phyloP scores from a whole-genome alignment of 2,113 vertebrate species.

The Mesoclemmys tuberculata region DNA sequence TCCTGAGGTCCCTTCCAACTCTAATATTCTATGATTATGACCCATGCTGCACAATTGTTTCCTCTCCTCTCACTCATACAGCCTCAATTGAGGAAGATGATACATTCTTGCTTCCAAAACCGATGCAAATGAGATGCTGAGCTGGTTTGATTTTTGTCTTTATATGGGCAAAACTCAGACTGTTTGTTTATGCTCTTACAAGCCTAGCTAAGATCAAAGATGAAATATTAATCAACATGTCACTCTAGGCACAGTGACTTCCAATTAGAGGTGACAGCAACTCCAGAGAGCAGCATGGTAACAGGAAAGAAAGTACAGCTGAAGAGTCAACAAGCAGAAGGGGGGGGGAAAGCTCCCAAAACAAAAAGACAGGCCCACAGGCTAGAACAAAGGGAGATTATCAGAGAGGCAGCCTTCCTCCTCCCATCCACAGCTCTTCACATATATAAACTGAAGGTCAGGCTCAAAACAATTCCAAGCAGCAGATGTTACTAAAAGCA shows the following conservation, averaged over 20 bases:
- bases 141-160: neutral
- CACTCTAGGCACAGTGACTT: neutral
- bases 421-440: neutral
- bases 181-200: neutral
- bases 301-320: neutral
- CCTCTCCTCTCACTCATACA: fast-evolving
- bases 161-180: fast-evolving
- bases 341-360: neutral
- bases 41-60: neutral
- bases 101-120: neutral
- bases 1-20: too few relatives aligned
- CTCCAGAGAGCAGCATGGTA: neutral
- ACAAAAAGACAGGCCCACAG: neutral
- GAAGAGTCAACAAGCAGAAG: neutral
- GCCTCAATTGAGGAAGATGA: neutral
- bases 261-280: neutral
- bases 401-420: neutral
- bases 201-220: neutral
- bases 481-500: neutral
- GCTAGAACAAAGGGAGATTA: neutral
- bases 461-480: neutral
- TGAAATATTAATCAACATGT: neutral
- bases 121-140: neutral
- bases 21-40: too few relatives aligned
- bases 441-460: neutral